Conservation (phyloP, 2,888 invertebrate species). For the Lasioglossum vierecki region DNA sequence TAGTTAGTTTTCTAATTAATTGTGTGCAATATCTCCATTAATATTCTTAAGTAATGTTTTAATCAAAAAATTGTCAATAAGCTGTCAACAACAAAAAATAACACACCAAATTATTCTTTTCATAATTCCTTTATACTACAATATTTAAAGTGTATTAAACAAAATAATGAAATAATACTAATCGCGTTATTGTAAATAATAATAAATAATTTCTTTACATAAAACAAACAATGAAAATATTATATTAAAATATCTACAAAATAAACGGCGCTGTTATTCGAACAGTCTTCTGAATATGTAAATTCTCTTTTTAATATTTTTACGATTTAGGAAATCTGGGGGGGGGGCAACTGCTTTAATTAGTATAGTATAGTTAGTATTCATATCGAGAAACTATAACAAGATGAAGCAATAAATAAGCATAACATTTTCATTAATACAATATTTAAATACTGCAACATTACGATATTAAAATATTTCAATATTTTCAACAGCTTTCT, state of each 20-base stretch:
- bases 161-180: conserved; percentile 1
- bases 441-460: conserved; percentile 15
- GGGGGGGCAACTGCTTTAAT: background rate
- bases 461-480: background rate
- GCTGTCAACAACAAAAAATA: background rate
- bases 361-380: too few species aligned
- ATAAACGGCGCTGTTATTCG: conserved; percentile 11
- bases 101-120: background rate
- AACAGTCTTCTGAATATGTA: background rate
- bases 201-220: conserved; percentile 14
- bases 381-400: conserved; percentile 3
- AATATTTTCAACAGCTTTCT: conserved; percentile 30
- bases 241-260: conserved; percentile 14
- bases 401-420: conserved; percentile 22
- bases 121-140: background rate
- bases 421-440: conserved; percentile 18
- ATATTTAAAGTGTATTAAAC: conserved; percentile 10
- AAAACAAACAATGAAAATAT: background rate
- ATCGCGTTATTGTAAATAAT: background rate
- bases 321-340: background rate
- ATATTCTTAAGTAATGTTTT: background rate
- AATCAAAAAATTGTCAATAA: background rate
- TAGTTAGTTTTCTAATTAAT: background rate
- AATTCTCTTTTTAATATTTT: background rate
- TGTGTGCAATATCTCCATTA: background rate